These are phyloP conservation scores for Drosophila prosaltans DNA, from an alignment of 1,140 invertebrate genomes.

Conservation along the genomic window DNA sequence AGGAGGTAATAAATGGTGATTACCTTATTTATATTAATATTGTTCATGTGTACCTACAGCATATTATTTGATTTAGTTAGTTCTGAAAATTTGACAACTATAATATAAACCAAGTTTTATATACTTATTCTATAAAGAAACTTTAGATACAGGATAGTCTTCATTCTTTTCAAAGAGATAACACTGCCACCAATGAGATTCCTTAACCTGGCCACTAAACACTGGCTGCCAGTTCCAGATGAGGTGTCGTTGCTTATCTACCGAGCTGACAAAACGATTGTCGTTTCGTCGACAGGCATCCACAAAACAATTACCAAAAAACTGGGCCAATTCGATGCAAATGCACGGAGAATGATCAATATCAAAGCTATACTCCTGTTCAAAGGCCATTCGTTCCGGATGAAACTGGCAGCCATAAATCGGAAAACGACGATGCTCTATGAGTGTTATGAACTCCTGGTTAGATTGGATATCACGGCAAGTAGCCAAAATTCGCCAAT, in stretches of 20 bases:
- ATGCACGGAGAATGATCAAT: conserved; percentile 73
- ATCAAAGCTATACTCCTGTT: conserved; percentile 86
- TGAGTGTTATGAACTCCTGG: conserved; percentile 86
- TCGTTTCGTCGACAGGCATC: conserved; percentile 87
- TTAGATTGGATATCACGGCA: conserved; percentile 86
- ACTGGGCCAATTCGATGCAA: conserved; percentile 86
- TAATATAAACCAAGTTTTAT: no score
- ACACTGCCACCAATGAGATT: conserved; percentile 47
- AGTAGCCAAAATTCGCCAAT: conserved; percentile 88
- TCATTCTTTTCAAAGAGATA: conserved; percentile 57
- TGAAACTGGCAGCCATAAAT: conserved; percentile 95
- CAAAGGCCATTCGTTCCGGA: conserved; percentile 93
- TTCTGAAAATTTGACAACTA: no score
- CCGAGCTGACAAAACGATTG: conserved; percentile 84
- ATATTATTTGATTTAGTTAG: no score
- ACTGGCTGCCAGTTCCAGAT: conserved; percentile 87
- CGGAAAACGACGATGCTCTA: conserved; percentile 88
- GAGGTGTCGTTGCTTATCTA: conserved; percentile 84
- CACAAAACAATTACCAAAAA: conserved; percentile 93
- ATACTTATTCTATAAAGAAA: neutral
- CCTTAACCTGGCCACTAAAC: conserved; percentile 83
- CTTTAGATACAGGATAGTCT: conserved; percentile 32
- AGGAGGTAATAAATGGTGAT: no score
- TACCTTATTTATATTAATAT: no score
- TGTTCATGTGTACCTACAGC: no score